Percentiles rank a stretch among this genome's conserved stretches.
Evolutionary conservation across 1,140 invertebrate species (phyloP).

Genomic region (Arion vulgaris): DNA sequence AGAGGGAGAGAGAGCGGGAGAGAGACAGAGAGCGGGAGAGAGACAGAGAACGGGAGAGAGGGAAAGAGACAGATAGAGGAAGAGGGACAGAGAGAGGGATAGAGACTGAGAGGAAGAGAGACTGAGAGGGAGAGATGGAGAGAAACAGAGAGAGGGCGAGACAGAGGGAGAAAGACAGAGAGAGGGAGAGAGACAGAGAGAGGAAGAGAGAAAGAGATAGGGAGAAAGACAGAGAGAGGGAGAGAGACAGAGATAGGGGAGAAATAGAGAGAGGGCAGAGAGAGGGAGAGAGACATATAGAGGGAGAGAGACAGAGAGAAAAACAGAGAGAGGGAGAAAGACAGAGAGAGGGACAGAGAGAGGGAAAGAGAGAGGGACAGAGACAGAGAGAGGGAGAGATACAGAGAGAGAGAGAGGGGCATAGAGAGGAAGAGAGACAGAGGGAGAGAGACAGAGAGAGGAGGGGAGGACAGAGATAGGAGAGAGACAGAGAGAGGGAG

Average conservation of each 20-base stretch:
- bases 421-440: too few relatives aligned
- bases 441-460: not conserved
- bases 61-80: conserved; percentile 11
- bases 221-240: not conserved
- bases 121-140: conserved; percentile 15
- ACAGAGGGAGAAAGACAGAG: conserved; percentile 21
- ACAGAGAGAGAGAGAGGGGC: too few relatives aligned
- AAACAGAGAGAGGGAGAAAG: too few relatives aligned
- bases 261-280: too few relatives aligned
- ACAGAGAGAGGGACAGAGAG: too few relatives aligned
- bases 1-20: too few relatives aligned
- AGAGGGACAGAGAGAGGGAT: conserved; percentile 5
- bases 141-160: conserved; percentile 11
- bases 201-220: conserved; percentile 1
- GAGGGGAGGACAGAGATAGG: not conserved
- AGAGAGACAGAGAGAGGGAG: not conserved
- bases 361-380: too few relatives aligned
- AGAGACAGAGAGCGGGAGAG: too few relatives aligned
- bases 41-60: not conserved
- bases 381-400: too few relatives aligned
- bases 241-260: too few relatives aligned
- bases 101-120: conserved; percentile 18
- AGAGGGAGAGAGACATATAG: too few relatives aligned
- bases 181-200: not conserved
- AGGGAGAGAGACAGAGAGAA: too few relatives aligned